Evolutionary conservation across 2,113 vertebrate genomes (phyloP).

Genomic region (Erythrocebus patas): DNA sequence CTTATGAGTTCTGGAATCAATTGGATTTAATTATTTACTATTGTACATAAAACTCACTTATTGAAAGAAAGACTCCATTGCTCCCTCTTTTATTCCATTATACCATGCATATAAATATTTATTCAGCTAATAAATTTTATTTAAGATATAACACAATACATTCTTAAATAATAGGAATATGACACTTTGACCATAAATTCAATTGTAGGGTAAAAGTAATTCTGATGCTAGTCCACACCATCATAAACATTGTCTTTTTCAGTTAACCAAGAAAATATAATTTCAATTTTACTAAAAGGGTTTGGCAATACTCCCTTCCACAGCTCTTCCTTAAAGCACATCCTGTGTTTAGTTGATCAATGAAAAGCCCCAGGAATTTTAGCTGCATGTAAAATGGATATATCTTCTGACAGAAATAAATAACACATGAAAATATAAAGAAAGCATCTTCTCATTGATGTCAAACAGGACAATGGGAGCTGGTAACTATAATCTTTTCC

Average conservation of each 20-base stretch:
- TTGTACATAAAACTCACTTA: neutral
- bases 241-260: neutral
- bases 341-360: neutral
- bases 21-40: neutral
- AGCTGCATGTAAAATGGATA: neutral
- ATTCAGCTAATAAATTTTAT: neutral
- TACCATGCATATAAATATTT: neutral
- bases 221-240: neutral
- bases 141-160: neutral
- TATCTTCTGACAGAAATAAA: constrained; percentile 28
- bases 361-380: neutral
- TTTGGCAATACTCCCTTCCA: neutral
- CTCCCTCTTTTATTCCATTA: neutral
- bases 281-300: neutral
- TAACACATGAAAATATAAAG: neutral
- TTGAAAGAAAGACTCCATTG: neutral
- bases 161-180: neutral
- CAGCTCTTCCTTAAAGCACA: neutral
- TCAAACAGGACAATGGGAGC: neutral
- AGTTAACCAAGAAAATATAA: neutral
- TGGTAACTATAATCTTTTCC: neutral
- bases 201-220: neutral
- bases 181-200: constrained; percentile 21
- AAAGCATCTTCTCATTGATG: neutral
- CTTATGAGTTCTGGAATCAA: neutral